Evolutionary conservation across 2,888 invertebrate species (phyloP).

Genomic region (Oscheius sp.): DNA sequence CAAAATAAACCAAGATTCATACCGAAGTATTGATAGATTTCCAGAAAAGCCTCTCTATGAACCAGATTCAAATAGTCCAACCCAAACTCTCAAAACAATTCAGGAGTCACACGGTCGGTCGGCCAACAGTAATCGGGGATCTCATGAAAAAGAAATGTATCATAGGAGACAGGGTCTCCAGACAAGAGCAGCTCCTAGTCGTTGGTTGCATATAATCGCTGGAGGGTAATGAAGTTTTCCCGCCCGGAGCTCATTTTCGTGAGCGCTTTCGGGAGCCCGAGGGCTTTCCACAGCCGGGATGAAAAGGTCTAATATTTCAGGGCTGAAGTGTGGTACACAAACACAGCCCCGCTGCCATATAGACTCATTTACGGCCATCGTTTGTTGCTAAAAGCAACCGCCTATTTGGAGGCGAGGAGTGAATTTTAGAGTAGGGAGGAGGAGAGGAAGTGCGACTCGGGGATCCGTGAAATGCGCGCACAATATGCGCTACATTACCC

Average conservation of each 20-base stretch:
- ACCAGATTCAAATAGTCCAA: too few relatives aligned
- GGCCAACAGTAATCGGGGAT: too few relatives aligned
- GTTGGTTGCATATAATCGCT: too few relatives aligned
- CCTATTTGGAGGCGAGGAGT: not conserved
- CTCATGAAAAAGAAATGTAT: too few relatives aligned
- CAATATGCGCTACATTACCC: constrained; percentile 20
- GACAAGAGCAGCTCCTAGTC: too few relatives aligned
- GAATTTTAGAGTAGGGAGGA: constrained; percentile 2
- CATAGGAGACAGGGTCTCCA: too few relatives aligned
- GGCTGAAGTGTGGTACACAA: constrained; percentile 1
- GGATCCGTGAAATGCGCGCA: constrained; percentile 22
- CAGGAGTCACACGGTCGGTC: too few relatives aligned
- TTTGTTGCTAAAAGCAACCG: constrained; percentile 31
- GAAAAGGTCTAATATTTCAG: constrained; percentile 31
- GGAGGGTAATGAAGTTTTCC: constrained; percentile 31
- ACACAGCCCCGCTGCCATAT: constrained; percentile 1
- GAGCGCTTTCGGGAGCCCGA: constrained; percentile 16
- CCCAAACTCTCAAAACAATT: too few relatives aligned
- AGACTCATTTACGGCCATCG: constrained; percentile 6
- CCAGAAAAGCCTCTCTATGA: too few relatives aligned
- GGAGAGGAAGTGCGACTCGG: not conserved
- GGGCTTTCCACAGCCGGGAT: not conserved
- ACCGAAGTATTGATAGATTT: too few relatives aligned
- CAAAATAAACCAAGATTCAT: too few relatives aligned
- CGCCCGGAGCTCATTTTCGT: constrained; percentile 28